Conservation (phyloP, 2,113 vertebrate genomes). For the Cebidichthys violaceus region DNA sequence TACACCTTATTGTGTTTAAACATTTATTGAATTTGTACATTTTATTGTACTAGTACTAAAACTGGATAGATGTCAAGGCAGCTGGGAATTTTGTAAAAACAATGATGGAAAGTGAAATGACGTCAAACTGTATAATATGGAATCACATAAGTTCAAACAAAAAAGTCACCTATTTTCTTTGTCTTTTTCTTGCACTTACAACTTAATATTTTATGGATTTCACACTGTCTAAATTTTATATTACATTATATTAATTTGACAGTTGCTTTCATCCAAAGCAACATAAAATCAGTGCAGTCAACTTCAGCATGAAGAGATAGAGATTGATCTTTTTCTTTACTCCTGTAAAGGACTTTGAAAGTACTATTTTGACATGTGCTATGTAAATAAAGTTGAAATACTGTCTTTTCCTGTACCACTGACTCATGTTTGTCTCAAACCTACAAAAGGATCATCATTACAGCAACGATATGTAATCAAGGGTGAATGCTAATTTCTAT, state of each 20-base stretch:
- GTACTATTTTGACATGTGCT: neutral
- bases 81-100: neutral
- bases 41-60: neutral
- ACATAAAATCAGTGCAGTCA: neutral
- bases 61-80: neutral
- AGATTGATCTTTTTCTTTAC: neutral
- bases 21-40: too few species aligned
- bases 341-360: neutral
- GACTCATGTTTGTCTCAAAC: conserved; percentile 26
- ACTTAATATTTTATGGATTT: neutral
- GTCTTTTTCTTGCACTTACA: too few species aligned
- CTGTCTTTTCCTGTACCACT: neutral
- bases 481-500: conserved; percentile 28
- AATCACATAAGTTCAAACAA: neutral
- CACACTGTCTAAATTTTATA: neutral
- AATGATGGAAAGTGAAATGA: neutral
- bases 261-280: neutral
- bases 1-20: neutral
- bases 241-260: neutral
- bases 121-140: neutral
- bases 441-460: neutral
- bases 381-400: neutral
- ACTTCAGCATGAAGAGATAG: neutral
- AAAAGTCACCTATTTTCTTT: too few species aligned
- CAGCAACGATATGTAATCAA: conserved; percentile 10